phyloP scores from a whole-genome alignment of 1,140 invertebrate species.

The Drosophila leontia region DNA sequence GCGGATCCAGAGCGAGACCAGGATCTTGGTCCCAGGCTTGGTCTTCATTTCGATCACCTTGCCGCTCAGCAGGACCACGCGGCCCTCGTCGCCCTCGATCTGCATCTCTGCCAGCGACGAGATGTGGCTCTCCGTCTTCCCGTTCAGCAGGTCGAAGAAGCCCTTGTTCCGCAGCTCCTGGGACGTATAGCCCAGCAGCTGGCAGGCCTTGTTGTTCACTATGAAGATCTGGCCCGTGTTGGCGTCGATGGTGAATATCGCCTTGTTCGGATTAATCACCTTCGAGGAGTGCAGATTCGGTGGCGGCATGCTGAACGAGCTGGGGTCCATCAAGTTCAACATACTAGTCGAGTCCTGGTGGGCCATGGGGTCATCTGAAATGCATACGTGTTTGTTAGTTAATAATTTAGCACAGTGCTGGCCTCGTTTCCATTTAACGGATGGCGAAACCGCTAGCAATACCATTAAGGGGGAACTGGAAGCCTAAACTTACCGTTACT shows the following conservation, averaged over 20 bases:
- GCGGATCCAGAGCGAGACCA: constrained; percentile 88
- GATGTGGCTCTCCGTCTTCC: constrained; percentile 86
- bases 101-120: constrained; percentile 87
- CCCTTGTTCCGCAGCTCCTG: constrained; percentile 86
- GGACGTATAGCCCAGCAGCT: constrained; percentile 87
- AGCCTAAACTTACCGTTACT: constrained; percentile 19
- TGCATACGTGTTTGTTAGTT: neutral
- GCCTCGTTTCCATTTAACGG: neutral
- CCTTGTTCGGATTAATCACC: constrained; percentile 86
- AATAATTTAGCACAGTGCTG: constrained; percentile 12
- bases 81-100: constrained; percentile 86
- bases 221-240: constrained; percentile 88
- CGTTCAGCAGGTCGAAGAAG: constrained; percentile 86
- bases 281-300: constrained; percentile 56
- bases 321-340: constrained; percentile 44
- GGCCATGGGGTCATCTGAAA: constrained; percentile 38
- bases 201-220: constrained; percentile 87
- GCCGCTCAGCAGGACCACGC: constrained; percentile 87
- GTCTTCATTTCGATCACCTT: constrained; percentile 88
- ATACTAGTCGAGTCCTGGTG: constrained; percentile 30
- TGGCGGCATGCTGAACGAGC: constrained; percentile 47
- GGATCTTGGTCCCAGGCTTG: constrained; percentile 86
- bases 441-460: constrained; percentile 10
- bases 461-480: neutral
- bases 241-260: constrained; percentile 87